Evolutionary conservation across 2,888 invertebrate species (phyloP).

Genomic region (Cerastis rubricosa): DNA sequence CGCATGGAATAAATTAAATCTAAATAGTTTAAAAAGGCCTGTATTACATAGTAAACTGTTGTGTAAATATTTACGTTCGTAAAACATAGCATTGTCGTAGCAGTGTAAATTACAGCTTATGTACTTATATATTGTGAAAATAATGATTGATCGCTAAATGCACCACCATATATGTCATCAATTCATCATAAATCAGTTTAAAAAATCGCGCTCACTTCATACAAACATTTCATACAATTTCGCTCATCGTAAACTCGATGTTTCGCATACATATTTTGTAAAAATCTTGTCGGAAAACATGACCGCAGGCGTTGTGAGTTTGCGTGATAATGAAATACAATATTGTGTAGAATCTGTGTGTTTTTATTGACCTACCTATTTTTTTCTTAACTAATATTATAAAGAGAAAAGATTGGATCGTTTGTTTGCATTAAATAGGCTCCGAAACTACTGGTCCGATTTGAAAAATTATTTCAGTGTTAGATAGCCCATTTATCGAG

Average conservation of each 20-base stretch:
- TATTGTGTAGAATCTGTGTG: slow-evolving; percentile 34
- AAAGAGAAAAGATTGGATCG: too few species aligned
- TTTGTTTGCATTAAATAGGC: too few species aligned
- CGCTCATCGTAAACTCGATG: slow-evolving; percentile 18
- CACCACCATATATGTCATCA: background rate
- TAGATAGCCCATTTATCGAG: too few species aligned
- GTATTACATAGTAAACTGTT: slow-evolving; percentile 46
- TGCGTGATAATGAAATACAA: slow-evolving; percentile 65
- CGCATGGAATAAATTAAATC: background rate
- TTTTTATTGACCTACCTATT: slow-evolving; percentile 29
- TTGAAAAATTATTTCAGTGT: too few species aligned
- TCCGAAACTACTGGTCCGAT: too few species aligned
- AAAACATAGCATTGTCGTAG: slow-evolving; percentile 4
- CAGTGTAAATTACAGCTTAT: slow-evolving; percentile 6
- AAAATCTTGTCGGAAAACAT: slow-evolving; percentile 26
- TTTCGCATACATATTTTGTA: slow-evolving; percentile 22
- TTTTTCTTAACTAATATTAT: too few species aligned
- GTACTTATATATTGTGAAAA: background rate
- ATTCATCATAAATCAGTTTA: background rate
- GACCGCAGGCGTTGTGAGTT: slow-evolving; percentile 55
- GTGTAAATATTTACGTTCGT: slow-evolving; percentile 41
- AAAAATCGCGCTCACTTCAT: slow-evolving; percentile 2
- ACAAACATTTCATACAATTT: slow-evolving; percentile 2
- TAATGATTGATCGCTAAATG: slow-evolving; percentile 11
- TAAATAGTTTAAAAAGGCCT: slow-evolving; percentile 18